Percentiles rank a stretch among this genome's conserved stretches.
Evolutionary conservation across 2,797 vertebrate genomes (phyloP).

Genomic region (Taenioides sp.): DNA sequence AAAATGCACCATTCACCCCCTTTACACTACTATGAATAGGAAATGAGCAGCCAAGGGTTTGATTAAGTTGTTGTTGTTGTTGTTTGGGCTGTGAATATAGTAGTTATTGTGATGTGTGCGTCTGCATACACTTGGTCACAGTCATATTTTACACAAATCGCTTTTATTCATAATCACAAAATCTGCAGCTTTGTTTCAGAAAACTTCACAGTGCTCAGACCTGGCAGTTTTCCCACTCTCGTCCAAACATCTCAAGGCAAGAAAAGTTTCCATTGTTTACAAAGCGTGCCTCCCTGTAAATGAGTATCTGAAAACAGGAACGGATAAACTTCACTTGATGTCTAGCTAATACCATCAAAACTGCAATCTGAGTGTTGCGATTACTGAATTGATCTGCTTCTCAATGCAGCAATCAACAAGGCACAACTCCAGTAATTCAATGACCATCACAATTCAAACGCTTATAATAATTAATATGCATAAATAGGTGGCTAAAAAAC

Average conservation of each 20-base stretch:
- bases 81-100: not conserved
- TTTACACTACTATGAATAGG: constrained; percentile 4
- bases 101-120: not conserved
- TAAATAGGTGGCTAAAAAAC: too few species aligned
- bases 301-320: not conserved
- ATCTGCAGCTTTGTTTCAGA: not conserved
- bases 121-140: not conserved
- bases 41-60: constrained; percentile 16
- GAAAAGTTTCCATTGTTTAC: not conserved
- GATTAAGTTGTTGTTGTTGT: constrained; percentile 14
- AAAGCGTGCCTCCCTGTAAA: not conserved
- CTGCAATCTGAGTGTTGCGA: not conserved
- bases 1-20: constrained; percentile 15
- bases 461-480: too few species aligned
- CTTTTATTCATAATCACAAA: constrained; percentile 3
- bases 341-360: not conserved
- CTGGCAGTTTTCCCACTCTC: not conserved
- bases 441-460: too few species aligned
- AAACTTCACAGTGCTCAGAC: not conserved
- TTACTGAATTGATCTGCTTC: too few species aligned
- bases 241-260: constrained; percentile 1
- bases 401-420: too few species aligned
- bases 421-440: too few species aligned
- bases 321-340: not conserved
- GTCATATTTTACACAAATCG: not conserved